Percentiles rank a stretch among this genome's conserved stretches.
Evolutionary conservation across 2,797 vertebrate genomes (phyloP).

Genomic region (Acanthurus tractus): DNA sequence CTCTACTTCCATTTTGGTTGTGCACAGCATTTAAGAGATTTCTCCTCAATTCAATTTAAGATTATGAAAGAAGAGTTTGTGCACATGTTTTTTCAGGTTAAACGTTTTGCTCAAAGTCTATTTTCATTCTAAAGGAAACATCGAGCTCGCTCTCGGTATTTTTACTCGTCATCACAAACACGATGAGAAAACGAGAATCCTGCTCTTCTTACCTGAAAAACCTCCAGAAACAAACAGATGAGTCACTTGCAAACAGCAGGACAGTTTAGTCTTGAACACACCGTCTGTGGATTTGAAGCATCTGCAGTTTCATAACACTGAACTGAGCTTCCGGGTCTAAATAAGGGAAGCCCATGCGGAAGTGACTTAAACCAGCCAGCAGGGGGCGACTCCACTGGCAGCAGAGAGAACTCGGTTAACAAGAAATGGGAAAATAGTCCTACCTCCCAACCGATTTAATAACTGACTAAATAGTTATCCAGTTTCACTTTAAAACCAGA

Average conservation of each 20-base stretch:
- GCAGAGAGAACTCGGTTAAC: no score
- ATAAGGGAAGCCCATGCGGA: no score
- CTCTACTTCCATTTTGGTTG: neutral
- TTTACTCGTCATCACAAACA: neutral
- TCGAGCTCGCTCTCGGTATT: neutral
- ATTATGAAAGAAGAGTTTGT: neutral
- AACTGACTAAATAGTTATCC: no score
- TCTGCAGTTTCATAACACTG: neutral
- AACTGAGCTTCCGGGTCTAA: no score
- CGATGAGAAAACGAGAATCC: neutral
- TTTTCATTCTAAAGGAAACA: slow-evolving; percentile 5
- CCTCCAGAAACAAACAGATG: neutral
- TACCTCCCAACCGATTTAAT: no score
- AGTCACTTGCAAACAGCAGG: neutral
- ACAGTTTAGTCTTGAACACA: neutral
- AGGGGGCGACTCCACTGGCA: no score
- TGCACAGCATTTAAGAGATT: neutral
- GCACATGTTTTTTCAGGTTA: neutral
- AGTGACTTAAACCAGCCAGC: no score
- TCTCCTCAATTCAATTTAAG: no score
- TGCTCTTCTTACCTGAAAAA: slow-evolving; percentile 47
- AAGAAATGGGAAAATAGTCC: no score
- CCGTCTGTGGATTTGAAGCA: neutral
- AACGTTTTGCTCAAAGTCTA: slow-evolving; percentile 53
- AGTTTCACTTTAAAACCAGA: slow-evolving; percentile 29